Percentiles rank a stretch among this genome's conserved stretches.
Conservation (phyloP, 2,797 vertebrate species). For the Kryptopterus vitreolus region DNA sequence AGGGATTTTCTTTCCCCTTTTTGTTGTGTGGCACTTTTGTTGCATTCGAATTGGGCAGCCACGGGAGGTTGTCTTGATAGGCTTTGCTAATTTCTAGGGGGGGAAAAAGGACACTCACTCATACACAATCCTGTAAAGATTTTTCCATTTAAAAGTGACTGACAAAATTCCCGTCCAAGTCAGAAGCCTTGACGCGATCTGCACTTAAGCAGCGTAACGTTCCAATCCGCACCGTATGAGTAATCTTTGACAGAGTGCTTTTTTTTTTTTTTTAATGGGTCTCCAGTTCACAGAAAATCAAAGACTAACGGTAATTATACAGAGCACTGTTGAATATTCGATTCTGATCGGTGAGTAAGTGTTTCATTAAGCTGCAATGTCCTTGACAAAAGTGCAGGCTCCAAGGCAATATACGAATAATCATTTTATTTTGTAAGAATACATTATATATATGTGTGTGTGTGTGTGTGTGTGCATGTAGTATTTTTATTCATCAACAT, state of each 20-base stretch:
- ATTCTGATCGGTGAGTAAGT: background rate
- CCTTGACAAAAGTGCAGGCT: background rate
- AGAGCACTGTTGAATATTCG: background rate
- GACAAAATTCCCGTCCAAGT: background rate
- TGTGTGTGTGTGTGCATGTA: too few relatives aligned
- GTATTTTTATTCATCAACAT: too few relatives aligned
- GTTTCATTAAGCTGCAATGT: background rate
- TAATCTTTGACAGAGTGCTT: background rate
- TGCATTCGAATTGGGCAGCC: background rate
- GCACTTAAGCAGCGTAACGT: conserved; percentile 23
- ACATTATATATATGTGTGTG: too few relatives aligned
- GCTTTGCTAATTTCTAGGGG: background rate
- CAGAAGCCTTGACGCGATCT: background rate
- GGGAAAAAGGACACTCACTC: background rate
- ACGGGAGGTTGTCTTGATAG: background rate
- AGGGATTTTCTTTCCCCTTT: conserved; percentile 48
- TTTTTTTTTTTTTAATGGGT: background rate
- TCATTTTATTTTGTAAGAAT: too few relatives aligned
- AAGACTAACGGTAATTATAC: background rate
- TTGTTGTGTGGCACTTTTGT: background rate
- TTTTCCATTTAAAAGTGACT: background rate
- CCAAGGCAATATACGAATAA: too few relatives aligned
- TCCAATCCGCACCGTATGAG: background rate
- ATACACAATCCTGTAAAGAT: background rate
- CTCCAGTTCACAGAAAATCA: background rate